These are phyloP conservation scores for Platorchestia sp. DNA, from an alignment of 1,140 invertebrate genomes.

Conservation along the genomic window DNA sequence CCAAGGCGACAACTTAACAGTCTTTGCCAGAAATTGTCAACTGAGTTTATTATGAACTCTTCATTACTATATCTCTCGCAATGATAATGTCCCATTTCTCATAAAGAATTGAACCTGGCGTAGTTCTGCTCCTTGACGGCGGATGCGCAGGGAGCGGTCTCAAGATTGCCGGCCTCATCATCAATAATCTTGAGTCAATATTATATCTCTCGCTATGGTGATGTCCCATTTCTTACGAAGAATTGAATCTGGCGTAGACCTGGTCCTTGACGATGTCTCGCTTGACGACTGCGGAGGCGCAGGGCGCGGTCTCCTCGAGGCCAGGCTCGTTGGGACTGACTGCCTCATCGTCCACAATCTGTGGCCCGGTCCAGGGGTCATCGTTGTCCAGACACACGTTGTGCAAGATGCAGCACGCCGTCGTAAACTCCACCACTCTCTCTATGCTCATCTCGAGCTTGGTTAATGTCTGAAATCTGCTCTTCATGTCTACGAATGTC, in stretches of 20 bases:
- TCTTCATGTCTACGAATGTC: slow-evolving; percentile 23
- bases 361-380: background rate
- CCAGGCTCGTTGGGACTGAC: background rate
- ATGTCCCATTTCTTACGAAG: too few relatives aligned
- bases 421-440: slow-evolving; percentile 42
- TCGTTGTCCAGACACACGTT: slow-evolving; percentile 31
- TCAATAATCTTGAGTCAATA: too few relatives aligned
- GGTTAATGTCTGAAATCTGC: slow-evolving; percentile 21
- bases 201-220: too few relatives aligned
- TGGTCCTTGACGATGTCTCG: background rate
- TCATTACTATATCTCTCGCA: too few relatives aligned
- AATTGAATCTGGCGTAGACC: background rate
- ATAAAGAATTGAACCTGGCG: background rate
- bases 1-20: too few relatives aligned
- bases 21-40: too few relatives aligned
- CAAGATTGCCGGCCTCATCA: too few relatives aligned
- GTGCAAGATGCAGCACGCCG: slow-evolving; percentile 29
- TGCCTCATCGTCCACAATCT: background rate
- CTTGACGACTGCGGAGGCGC: background rate
- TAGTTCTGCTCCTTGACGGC: too few relatives aligned
- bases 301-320: background rate
- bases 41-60: too few relatives aligned
- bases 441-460: slow-evolving; percentile 44
- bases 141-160: too few relatives aligned
- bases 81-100: background rate